Evolutionary conservation across 2,113 vertebrate genomes (phyloP), one percentile per base, ranked within the genome.

Genomic region (Xyliphius kryptos): DNA sequence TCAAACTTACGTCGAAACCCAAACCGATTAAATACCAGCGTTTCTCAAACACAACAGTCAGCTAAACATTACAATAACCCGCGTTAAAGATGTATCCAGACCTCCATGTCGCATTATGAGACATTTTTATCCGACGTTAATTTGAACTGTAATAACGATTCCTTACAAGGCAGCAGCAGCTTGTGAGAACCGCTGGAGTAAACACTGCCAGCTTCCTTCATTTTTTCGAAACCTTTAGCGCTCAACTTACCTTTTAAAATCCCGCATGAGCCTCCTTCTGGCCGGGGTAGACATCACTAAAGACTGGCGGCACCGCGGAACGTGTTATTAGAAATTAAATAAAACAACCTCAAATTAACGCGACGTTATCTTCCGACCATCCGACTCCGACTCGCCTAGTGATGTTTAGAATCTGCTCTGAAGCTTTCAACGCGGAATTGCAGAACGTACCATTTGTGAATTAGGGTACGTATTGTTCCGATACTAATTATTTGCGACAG

Each of bases 231-330:
- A n/a, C 26, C 26, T 32, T 32, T 6, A 32, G 26, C 26, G 26
- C 26, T 32, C 20, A 17, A 37, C 26, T 68, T 32, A 76, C 74
- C 74, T 73, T 73, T 76, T 76, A 69, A 78, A 78, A 68, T 78
- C 76, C 57, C 76, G 71, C 76, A 78, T 78, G 22, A 78, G 63
- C 55, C 73, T 60, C 57, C 76, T 70, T 67, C 73, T 61, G 41
- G 76, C 70, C 21, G 76, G 76, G 37, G 76, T 78, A 50, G 76
- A 77, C 76, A 77, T 77, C 16, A 3, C 15, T 37, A 22, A 11
- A 37, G 17, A 6, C 17, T 38, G 17, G 37, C 32, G 17, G 65
- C 20, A 41, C n/a, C 41, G 12, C 14, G 15, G 20, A 3, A 12
- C 1, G 22, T 26, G 14, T 20, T 56, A 49, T 61, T 2, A 51